Evolutionary conservation across 2,113 vertebrate species (phyloP).

Genomic region (Ciconia stormi): DNA sequence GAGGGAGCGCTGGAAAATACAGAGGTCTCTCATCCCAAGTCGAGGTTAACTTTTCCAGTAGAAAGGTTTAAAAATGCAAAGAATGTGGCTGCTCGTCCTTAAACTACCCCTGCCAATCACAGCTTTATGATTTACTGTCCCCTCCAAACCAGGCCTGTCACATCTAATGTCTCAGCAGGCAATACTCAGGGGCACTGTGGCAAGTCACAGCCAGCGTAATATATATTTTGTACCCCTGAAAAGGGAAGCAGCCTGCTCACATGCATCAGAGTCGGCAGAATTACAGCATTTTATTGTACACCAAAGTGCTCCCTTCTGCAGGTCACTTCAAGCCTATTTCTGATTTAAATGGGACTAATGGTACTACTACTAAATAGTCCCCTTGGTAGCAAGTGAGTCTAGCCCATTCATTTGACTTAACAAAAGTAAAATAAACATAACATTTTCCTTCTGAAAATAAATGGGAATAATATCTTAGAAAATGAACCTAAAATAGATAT

Average conservation of each 20-base stretch:
- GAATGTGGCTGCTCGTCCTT: neutral
- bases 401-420: neutral
- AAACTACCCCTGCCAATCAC: neutral
- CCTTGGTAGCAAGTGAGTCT: neutral
- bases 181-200: neutral
- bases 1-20: neutral
- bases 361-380: neutral
- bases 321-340: neutral
- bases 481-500: neutral
- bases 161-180: neutral
- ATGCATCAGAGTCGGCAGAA: neutral
- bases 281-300: rapidly evolving
- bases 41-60: neutral
- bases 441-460: conserved; percentile 24
- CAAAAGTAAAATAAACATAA: neutral
- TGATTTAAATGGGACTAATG: neutral
- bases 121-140: neutral
- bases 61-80: neutral
- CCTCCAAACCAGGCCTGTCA: neutral
- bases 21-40: neutral
- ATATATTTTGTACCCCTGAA: neutral
- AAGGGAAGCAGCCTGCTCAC: neutral
- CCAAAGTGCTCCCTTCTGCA: neutral
- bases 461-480: neutral
- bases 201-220: neutral